These are phyloP conservation scores for Oncorhynchus tshawytscha DNA, from an alignment of 2,113 vertebrate genomes.

Conservation along the genomic window DNA sequence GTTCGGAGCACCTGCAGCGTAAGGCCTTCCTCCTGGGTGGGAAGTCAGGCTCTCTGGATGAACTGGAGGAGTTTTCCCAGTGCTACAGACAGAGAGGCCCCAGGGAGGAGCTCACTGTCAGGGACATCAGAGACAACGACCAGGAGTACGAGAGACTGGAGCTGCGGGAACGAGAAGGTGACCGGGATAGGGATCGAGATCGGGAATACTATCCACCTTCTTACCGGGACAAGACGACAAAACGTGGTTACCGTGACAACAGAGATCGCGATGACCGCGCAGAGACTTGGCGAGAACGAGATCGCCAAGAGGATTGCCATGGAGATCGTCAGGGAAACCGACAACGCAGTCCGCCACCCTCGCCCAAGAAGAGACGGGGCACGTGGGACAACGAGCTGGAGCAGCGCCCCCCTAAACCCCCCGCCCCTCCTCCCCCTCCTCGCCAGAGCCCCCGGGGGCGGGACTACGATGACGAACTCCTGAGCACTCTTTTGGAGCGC, in stretches of 20 bases:
- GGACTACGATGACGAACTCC: conserved; percentile 82
- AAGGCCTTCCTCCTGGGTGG: conserved; percentile 81
- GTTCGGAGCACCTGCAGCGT: conserved; percentile 90
- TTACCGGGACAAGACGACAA: conserved; percentile 48
- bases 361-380: conserved; percentile 77
- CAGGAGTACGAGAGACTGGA: conserved; percentile 57
- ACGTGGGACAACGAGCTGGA: conserved; percentile 71
- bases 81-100: conserved; percentile 75
- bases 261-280: conserved; percentile 63
- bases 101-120: conserved; percentile 54
- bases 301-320: conserved; percentile 55
- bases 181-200: neutral
- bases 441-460: conserved; percentile 66
- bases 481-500: conserved; percentile 82
- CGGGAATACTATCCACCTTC: conserved; percentile 61
- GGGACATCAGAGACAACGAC: conserved; percentile 41
- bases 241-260: conserved; percentile 41
- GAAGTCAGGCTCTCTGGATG: conserved; percentile 87
- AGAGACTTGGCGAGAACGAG: conserved; percentile 45
- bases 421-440: conserved; percentile 47
- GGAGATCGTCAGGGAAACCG: conserved; percentile 54
- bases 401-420: neutral
- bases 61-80: conserved; percentile 89
- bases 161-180: conserved; percentile 55
- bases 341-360: conserved; percentile 74